Base-by-base conservation (phyloP, 1,140 invertebrate genomes). In the Drosophila saltans region DNA sequence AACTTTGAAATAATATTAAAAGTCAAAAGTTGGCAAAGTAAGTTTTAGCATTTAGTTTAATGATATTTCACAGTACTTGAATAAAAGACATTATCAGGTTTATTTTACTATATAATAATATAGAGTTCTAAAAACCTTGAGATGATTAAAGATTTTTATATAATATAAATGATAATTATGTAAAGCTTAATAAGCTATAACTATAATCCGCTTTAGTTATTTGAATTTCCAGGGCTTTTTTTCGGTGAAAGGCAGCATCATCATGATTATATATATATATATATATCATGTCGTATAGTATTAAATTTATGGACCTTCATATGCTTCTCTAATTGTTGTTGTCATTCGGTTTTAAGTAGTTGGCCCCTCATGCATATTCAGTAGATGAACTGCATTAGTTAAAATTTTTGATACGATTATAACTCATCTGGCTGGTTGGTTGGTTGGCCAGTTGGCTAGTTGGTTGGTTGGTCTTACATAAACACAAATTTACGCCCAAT, bases 271-370 rank as follows among this genome's bases (percentile, higher is more conserved):
- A 48, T 24, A 6, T 8, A 48, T 48, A 7, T 28, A 57, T 10
- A 21, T 21, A 48, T 48, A 8, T 21, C 16, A 24, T 48, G 16
- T 48, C 45, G 45, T 48, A 48, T 48, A 8, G 7, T 16, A 36
- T 57, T 57, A 36, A 58, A 58, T 58, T 58, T 58, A 58, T 58
- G 33, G n/a, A 58, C 56, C 56, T 58, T 21, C 56, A 58, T 58
- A 58, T 36, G 16, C 36, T 39, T 58, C 28, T 28, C 33, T 58
- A 58, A 58, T 58, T 58, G 33, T 58, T 36, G 33, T 58, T 58
- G 56, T 58, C 33, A 58, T 58, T 58, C 30, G 56, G 30, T 58
- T 58, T 58, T 24, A 48, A 48, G 56, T 58, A 36, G 30, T 33
- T 58, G 56, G 56, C 6, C 45, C 45, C 56, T 36, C 33, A 33